Base-by-base conservation (phyloP, 2,113 vertebrate genomes). In the Stigmatopora argus region DNA sequence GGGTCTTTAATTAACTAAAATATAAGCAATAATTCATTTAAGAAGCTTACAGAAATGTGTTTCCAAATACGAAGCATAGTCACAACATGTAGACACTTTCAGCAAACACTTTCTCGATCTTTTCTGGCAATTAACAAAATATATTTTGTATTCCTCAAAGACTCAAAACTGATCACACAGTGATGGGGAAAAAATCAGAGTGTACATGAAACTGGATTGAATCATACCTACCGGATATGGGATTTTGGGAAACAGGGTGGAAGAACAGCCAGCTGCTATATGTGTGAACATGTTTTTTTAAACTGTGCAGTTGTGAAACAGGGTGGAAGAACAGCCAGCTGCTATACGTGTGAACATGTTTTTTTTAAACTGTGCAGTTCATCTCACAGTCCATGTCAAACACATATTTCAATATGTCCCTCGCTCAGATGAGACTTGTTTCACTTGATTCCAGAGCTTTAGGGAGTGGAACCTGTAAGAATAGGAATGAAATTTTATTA, bases 391-490 rank as follows among this genome's bases (percentile, higher is more conserved):
- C 60, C 61, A 21, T 15, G 23, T 56, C 53, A 74, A 78, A 73
- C 17, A 77, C 14, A 65, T 23, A 58, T 19, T 49, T 9, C 21
- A 1, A 5, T 61, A 15, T 23, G 66, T 12, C 15, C 9, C 5
- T 14, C 52, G 69, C 62, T 90, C 76, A 90, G 70, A 90, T 51
- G 62, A 90, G 85, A 83, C 81, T 88, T 0, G 89, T 90, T 80
- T 92, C 90, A 35, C 69, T 77, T 83, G 92, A 97, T 51, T 90
- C 94, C 88, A 98, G 82, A 62, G 78, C 89, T 90, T 96, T 98
- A 19, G 96, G 95, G 75, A 97, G 78, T 0, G 94, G 95, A 46
- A 96, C 94, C 96, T 98, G 85, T 64, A 38, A 86, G 74, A 31
- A 67, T 74, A 4, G 46, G 56, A 47, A 21, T 63, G 0, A 44